These are phyloP conservation scores for Colossoma macropomum DNA, from an alignment of 2,113 vertebrate genomes.

Conservation along the genomic window DNA sequence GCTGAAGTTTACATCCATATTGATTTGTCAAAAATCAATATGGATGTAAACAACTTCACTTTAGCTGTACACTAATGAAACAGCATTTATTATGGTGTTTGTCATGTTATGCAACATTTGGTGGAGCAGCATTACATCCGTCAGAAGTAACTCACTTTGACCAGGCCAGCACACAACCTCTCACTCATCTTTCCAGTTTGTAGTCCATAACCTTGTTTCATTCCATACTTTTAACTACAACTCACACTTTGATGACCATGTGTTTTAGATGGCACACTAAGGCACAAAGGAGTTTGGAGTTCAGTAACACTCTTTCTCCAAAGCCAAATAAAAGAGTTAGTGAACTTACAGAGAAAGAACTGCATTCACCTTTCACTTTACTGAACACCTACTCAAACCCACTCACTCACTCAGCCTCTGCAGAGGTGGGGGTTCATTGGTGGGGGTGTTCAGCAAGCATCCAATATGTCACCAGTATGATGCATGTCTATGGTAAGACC, in stretches of 20 bases:
- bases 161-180: too few relatives aligned
- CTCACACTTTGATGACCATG: not conserved
- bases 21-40: too few relatives aligned
- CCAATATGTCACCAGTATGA: too few relatives aligned
- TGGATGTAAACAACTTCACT: too few relatives aligned
- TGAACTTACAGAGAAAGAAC: not conserved
- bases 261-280: not conserved
- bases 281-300: not conserved
- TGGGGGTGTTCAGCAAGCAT: too few relatives aligned
- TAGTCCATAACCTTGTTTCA: not conserved
- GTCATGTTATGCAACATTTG: too few relatives aligned
- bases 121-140: too few relatives aligned
- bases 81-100: too few relatives aligned
- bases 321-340: not conserved
- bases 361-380: not conserved
- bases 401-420: constrained; percentile 8
- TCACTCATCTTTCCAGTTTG: not conserved
- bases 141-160: too few relatives aligned
- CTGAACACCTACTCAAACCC: constrained; percentile 7
- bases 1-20: too few relatives aligned
- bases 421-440: not conserved
- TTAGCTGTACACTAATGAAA: too few relatives aligned
- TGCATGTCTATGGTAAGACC: too few relatives aligned
- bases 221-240: not conserved
- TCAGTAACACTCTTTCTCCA: not conserved